These are phyloP conservation scores for Peromyscus aztecus DNA, from an alignment of 2,797 vertebrate genomes.

Conservation along the genomic window DNA sequence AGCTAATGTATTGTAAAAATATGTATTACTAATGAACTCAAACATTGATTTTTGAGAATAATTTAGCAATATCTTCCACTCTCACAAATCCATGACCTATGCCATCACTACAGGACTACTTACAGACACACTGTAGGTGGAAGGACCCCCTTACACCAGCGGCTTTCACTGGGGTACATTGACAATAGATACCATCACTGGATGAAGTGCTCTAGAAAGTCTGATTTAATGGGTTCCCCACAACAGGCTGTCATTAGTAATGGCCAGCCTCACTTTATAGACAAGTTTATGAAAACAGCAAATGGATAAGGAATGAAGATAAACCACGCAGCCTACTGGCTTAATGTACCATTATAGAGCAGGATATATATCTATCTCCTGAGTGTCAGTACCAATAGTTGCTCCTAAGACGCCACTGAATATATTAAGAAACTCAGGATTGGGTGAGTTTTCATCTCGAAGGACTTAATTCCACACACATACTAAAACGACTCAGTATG, in stretches of 20 bases:
- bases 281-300: neutral
- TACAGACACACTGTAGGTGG: neutral
- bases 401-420: neutral
- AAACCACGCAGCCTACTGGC: neutral
- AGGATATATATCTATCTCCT: neutral
- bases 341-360: neutral
- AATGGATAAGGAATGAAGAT: neutral
- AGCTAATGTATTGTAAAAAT: constrained; percentile 14
- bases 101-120: neutral
- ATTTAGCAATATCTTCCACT: neutral
- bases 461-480: constrained; percentile 16
- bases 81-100: neutral
- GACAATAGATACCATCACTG: neutral
- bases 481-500: neutral
- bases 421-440: constrained; percentile 15
- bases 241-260: neutral
- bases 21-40: neutral
- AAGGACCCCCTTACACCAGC: neutral
- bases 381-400: neutral
- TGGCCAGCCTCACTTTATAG: neutral
- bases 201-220: neutral
- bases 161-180: neutral
- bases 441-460: neutral
- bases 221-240: neutral
- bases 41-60: constrained; percentile 42